These are phyloP conservation scores for Champsocephalus esox DNA, from an alignment of 2,797 vertebrate genomes.

Conservation along the genomic window DNA sequence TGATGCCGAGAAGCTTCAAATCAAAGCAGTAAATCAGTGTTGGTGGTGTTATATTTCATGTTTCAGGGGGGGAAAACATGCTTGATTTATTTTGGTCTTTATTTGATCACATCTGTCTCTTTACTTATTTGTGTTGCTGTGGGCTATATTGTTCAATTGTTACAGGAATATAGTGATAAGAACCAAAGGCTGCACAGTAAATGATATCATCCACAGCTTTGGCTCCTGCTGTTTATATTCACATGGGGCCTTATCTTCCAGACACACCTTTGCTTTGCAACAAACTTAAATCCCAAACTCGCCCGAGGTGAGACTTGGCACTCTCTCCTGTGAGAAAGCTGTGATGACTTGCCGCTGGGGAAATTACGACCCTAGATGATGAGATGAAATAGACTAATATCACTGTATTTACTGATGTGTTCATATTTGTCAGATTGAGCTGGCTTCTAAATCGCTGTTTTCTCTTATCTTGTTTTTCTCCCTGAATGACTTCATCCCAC, in stretches of 20 bases:
- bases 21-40: slow-evolving; percentile 23
- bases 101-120: slow-evolving; percentile 11
- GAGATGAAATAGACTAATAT: slow-evolving; percentile 57
- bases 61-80: not conserved
- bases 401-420: slow-evolving; percentile 46
- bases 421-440: slow-evolving; percentile 45
- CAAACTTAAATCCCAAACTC: slow-evolving; percentile 53
- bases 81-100: not conserved
- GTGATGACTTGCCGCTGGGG: slow-evolving; percentile 27
- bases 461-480: slow-evolving; percentile 35
- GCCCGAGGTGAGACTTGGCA: not conserved
- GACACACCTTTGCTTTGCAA: slow-evolving; percentile 56
- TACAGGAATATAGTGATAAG: slow-evolving; percentile 46
- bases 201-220: slow-evolving; percentile 42
- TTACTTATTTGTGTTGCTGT: slow-evolving; percentile 8
- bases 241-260: slow-evolving; percentile 61
- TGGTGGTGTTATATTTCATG: not conserved
- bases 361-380: slow-evolving; percentile 49
- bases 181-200: slow-evolving; percentile 37
- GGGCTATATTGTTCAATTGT: slow-evolving; percentile 41
- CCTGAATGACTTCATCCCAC: not conserved
- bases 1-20: slow-evolving; percentile 29
- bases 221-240: slow-evolving; percentile 50
- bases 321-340: slow-evolving; percentile 14
- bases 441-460: slow-evolving; percentile 20